Evolutionary conservation across 2,888 invertebrate species (phyloP).

Genomic region (Polymixis lichenea): DNA sequence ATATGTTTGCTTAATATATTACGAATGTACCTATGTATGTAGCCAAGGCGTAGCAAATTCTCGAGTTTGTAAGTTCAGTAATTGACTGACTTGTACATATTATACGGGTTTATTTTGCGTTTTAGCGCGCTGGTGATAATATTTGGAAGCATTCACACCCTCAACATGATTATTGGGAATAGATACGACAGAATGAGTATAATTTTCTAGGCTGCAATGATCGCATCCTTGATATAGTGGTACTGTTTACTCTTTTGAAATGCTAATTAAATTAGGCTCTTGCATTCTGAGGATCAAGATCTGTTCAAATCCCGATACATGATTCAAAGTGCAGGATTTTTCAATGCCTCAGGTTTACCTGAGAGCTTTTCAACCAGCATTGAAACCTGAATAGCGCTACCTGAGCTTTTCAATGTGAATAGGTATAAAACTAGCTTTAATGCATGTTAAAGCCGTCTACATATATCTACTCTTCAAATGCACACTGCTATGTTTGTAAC

Average conservation of each 20-base stretch:
- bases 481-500: neutral
- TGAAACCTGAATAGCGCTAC: neutral
- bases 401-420: neutral
- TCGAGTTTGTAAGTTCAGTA: neutral
- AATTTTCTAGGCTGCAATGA: neutral
- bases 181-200: neutral
- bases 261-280: neutral
- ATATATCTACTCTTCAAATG: neutral
- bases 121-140: neutral
- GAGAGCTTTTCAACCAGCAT: neutral
- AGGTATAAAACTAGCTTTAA: neutral
- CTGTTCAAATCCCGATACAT: neutral
- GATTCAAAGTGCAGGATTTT: neutral
- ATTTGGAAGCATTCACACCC: neutral
- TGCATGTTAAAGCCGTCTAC: neutral
- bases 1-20: constrained; percentile 32
- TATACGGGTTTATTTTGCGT: neutral
- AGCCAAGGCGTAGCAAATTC: neutral
- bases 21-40: constrained; percentile 7
- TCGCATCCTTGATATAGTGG: neutral
- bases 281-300: neutral
- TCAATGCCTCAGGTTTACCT: neutral
- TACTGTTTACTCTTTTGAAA: neutral
- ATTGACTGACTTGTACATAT: neutral
- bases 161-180: neutral